These are phyloP conservation scores for Pelobates cultripes DNA, from an alignment of 2,797 vertebrate genomes.

Conservation along the genomic window DNA sequence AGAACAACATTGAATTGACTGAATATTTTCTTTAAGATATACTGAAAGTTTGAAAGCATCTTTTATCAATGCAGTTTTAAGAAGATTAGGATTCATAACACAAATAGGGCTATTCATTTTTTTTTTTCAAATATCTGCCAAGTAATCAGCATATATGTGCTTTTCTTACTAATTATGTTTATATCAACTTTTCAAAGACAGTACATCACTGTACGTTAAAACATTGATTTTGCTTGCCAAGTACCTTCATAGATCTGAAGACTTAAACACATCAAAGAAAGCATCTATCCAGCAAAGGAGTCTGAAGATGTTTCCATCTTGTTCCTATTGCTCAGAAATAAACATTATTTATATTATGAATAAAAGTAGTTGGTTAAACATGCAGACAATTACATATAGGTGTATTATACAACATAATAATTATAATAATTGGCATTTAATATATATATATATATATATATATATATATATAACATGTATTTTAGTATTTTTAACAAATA, in stretches of 20 bases:
- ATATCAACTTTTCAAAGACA: constrained; percentile 34
- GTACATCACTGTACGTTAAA: constrained; percentile 25
- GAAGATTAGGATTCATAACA: background rate
- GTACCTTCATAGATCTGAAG: constrained; percentile 41
- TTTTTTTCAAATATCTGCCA: background rate
- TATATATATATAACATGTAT: too few species aligned
- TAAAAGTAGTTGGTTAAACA: background rate
- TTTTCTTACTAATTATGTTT: constrained; percentile 29
- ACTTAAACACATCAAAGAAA: constrained; percentile 37
- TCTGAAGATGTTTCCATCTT: constrained; percentile 3
- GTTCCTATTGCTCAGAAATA: background rate
- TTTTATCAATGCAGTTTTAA: background rate
- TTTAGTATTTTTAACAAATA: too few species aligned
- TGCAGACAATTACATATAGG: background rate
- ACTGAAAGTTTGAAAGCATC: background rate
- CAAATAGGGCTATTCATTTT: background rate
- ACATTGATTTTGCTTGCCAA: constrained; percentile 47
- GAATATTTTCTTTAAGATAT: too few species aligned
- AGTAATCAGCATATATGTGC: constrained; percentile 4
- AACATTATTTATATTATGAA: background rate
- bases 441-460: too few species aligned
- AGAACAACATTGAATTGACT: too few species aligned
- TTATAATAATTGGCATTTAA: too few species aligned
- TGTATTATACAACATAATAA: background rate
- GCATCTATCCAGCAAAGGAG: constrained; percentile 4